phyloP scores from a whole-genome alignment of 2,888 invertebrate species.

The Drosophila nigritarsus region DNA sequence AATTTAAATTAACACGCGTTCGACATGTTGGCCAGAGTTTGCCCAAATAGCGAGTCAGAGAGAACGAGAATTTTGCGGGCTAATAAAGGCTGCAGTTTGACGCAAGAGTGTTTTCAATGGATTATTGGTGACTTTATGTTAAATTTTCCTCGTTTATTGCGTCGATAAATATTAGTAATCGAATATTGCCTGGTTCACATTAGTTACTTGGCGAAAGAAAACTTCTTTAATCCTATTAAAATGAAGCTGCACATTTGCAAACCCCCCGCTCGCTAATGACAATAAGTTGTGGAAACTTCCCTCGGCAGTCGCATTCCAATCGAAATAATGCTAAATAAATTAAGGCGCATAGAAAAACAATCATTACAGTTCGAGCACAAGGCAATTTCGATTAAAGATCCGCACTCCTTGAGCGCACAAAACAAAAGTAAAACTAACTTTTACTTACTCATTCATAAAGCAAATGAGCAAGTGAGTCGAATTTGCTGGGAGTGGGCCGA shows the following conservation, averaged over 20 bases:
- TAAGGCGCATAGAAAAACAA: slow-evolving; percentile 69
- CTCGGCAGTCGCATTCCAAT: slow-evolving; percentile 29
- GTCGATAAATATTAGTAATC: slow-evolving; percentile 26
- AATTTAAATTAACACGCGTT: slow-evolving; percentile 70
- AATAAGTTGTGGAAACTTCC: slow-evolving; percentile 31
- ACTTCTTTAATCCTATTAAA: slow-evolving; percentile 33
- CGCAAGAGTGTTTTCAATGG: slow-evolving; percentile 15
- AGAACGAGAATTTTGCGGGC: background rate
- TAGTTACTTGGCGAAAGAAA: slow-evolving; percentile 22
- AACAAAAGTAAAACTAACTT: slow-evolving; percentile 65
- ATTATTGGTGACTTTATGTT: background rate
- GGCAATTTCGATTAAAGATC: slow-evolving; percentile 68
- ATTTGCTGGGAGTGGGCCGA: background rate
- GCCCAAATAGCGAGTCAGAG: background rate
- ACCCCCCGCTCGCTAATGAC: slow-evolving; percentile 25
- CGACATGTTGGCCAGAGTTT: slow-evolving; percentile 28
- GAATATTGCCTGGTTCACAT: slow-evolving; percentile 5
- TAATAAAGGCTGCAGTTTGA: slow-evolving; percentile 2
- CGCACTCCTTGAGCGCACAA: slow-evolving; percentile 10
- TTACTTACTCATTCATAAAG: slow-evolving; percentile 70
- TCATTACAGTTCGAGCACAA: slow-evolving; percentile 64
- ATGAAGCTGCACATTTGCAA: slow-evolving; percentile 18
- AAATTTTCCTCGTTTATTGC: background rate
- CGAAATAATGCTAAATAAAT: slow-evolving; percentile 72
- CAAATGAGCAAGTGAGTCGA: slow-evolving; percentile 41